Base-by-base conservation (phyloP, 2,888 invertebrate species). In the Lepidochrysops patricia region DNA sequence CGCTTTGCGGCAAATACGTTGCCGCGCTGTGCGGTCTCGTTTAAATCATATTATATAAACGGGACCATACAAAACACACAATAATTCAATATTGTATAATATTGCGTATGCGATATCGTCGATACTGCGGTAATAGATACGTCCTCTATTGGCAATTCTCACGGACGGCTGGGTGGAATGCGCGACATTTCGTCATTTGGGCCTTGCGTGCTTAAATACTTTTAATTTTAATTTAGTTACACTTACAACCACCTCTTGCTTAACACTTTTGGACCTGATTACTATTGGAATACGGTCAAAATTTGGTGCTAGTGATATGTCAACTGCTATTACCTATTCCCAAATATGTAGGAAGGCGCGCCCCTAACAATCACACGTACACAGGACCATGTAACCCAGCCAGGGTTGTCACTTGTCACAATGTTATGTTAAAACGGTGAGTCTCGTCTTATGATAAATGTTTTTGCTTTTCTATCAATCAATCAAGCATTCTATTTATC, bases 371-470 rank as follows among this genome's bases (percentile, higher is more conserved):
- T 65, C 58, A 65, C 61, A 61, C 60, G 57, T 75, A 75, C 67
- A 69, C 61, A 57, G 54, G 65, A 61, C 66, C 64, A 61, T 74
- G 75, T 75, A 78, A 78, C 75, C 43, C 1, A 43, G 43, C 13
- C 43, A 43, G 43, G 43, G 43, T 19, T 43, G 7, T 0, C 19
- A 43, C n/a, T n/a, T n/a, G n/a, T n/a, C n/a, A n/a, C n/a, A n/a
- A n/a, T n/a, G n/a, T n/a, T n/a, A n/a, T n/a, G n/a, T n/a, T n/a
- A n/a, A n/a, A n/a, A n/a, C n/a, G n/a, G n/a, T n/a, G n/a, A n/a
- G n/a, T n/a, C n/a, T n/a, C n/a, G n/a, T n/a, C n/a, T n/a, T n/a
- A n/a, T n/a, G n/a, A n/a, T n/a, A n/a, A n/a, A n/a, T n/a, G n/a
- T n/a, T n/a, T n/a, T n/a, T n/a, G n/a, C n/a, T n/a, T n/a, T n/a